These are phyloP conservation scores for Drosophila gaucha DNA, from an alignment of 2,888 invertebrate species.

Conservation along the genomic window DNA sequence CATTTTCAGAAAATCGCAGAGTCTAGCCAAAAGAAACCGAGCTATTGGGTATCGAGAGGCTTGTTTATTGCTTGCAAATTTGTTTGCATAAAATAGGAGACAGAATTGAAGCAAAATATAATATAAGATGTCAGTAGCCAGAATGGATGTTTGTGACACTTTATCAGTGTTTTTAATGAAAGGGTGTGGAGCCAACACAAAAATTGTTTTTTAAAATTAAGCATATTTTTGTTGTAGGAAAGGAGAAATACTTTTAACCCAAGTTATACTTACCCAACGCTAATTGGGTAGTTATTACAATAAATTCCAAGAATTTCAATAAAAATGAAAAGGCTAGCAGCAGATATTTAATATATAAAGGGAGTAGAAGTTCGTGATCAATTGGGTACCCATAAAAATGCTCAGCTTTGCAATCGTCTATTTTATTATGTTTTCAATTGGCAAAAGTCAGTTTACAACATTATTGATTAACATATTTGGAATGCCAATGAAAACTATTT, in stretches of 20 bases:
- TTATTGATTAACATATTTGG: neutral
- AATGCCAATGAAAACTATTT: slow-evolving; percentile 3
- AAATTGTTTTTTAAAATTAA: neutral
- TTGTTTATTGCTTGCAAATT: slow-evolving; percentile 47
- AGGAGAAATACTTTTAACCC: too few relatives aligned
- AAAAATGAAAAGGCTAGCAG: slow-evolving; percentile 21
- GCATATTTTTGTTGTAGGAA: neutral
- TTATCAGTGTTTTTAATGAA: neutral
- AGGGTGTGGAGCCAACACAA: too few relatives aligned
- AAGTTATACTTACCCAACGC: too few relatives aligned
- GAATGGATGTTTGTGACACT: neutral
- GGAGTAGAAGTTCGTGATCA: neutral
- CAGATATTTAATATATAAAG: slow-evolving; percentile 22
- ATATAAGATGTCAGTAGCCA: neutral
- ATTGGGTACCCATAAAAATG: too few relatives aligned
- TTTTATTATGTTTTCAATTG: neutral
- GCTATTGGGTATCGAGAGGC: neutral
- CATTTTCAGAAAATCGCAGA: slow-evolving; percentile 8
- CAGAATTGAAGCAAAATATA: neutral
- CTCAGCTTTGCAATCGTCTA: neutral
- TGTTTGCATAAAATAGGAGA: slow-evolving; percentile 33
- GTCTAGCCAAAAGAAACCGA: slow-evolving; percentile 31
- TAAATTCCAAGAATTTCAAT: slow-evolving; percentile 5
- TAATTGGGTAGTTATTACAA: neutral
- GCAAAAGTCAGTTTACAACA: neutral